Conservation (phyloP, 2,888 invertebrate genomes). For the Nomada hirtipes region DNA sequence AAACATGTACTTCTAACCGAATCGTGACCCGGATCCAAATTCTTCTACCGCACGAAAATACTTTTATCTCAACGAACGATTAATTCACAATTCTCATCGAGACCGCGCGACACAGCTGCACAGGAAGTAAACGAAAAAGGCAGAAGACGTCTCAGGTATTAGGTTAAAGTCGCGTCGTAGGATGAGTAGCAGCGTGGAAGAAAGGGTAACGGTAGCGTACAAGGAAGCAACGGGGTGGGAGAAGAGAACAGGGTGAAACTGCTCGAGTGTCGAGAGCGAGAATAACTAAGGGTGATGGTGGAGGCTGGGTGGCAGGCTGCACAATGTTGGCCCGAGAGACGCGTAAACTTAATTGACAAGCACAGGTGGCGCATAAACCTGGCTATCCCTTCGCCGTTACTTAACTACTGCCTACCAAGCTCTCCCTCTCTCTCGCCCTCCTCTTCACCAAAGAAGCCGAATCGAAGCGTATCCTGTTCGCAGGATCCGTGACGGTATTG, state of each 20-base stretch:
- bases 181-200: constrained; percentile 28
- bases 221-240: constrained; percentile 17
- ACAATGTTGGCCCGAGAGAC: constrained; percentile 70
- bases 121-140: constrained; percentile 5
- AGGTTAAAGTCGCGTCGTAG: neutral
- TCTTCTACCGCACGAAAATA: neutral
- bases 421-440: neutral
- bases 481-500: constrained; percentile 56
- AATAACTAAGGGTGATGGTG: constrained; percentile 68
- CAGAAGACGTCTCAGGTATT: neutral
- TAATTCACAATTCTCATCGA: constrained; percentile 57
- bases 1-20: neutral
- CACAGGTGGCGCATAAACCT: constrained; percentile 79
- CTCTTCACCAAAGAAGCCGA: constrained; percentile 33
- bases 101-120: constrained; percentile 24
- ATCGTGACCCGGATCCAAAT: constrained; percentile 36
- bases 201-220: constrained; percentile 33
- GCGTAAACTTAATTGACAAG: constrained; percentile 80
- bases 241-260: constrained; percentile 26
- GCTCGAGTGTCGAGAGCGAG: constrained; percentile 54
- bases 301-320: constrained; percentile 63
- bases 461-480: constrained; percentile 51
- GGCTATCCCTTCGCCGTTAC: constrained; percentile 74
- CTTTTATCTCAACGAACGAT: constrained; percentile 17
- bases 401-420: constrained; percentile 68